These are phyloP conservation scores for Hedychridium roseum DNA, from an alignment of 2,888 invertebrate genomes.

Conservation along the genomic window DNA sequence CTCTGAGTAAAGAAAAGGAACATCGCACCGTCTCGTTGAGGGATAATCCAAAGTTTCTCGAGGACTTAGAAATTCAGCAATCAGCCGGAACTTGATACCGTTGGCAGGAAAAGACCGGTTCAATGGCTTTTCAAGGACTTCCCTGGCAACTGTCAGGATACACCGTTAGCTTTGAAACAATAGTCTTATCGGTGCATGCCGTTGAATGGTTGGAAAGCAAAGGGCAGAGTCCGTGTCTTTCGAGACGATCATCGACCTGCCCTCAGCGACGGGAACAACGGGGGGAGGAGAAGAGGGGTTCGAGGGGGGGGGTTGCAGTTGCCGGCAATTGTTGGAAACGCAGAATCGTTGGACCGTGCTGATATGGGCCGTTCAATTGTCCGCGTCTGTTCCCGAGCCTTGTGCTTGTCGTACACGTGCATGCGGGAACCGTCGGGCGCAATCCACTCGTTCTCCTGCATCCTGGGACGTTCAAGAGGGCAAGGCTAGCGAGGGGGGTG, in stretches of 20 bases:
- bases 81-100: too few species aligned
- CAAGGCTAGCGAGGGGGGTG: not conserved
- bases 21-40: too few species aligned
- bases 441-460: not conserved
- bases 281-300: not conserved
- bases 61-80: too few species aligned
- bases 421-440: not conserved
- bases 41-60: too few species aligned
- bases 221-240: not conserved
- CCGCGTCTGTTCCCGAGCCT: conserved; percentile 8
- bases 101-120: too few species aligned
- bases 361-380: conserved; percentile 27
- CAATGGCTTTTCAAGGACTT: too few species aligned
- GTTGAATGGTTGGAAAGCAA: too few species aligned
- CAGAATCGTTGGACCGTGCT: conserved; percentile 24
- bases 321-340: conserved; percentile 31
- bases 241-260: conserved; percentile 4
- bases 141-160: too few species aligned
- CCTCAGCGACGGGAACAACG: not conserved
- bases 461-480: not conserved
- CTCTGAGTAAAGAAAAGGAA: too few species aligned
- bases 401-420: not conserved
- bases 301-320: too few species aligned
- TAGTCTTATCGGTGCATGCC: too few species aligned
- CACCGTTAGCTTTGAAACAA: too few species aligned